Evolutionary conservation across 2,113 vertebrate species (phyloP), one percentile per base, ranked within the genome.

Genomic region (Sander vitreus): DNA sequence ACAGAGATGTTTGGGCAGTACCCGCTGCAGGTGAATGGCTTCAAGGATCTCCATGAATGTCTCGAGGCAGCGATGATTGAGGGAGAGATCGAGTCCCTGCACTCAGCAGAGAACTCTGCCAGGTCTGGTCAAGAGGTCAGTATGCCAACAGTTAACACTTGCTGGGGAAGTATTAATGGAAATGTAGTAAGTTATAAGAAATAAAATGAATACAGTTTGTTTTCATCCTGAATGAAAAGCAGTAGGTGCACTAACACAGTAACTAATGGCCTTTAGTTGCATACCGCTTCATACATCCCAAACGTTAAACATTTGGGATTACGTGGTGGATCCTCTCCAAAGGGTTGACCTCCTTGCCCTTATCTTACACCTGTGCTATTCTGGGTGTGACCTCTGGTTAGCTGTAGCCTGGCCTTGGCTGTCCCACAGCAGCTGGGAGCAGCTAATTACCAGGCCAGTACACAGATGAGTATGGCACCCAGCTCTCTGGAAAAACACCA

Each of bases 1-100:
- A 97, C 97, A 0, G 98, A 99, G 94, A 97, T 97, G 97, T 99
- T 99, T 89, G 98, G 98, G 74, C 98, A 99, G 95, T 99, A 99
- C 92, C 98, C 98, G 0, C 96, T 99, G 54, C 98, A 99, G 86
- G 98, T 99, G 76, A 99, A 99, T 23, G 98, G 97, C 80, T 99
- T 99, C 91, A 99, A 98, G 94, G 98, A 99, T 92, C 95, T 99
- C 13, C 98, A 99, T 1, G 98, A 99, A 93, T 99, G 98, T 95
- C 95, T 99, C 30, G 98, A 99, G 94, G 98, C 98, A 21, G 98
- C 98, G 6, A 99, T 99, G 98, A 96, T 98, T 43, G 98, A 99
- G 93, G 98, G 98, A 4, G 98, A 99, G 93, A 99, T 99, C 36
- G 98, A 99, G 93, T 99, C 98, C 58, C 95, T 99, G 78, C 98